These are phyloP conservation scores for Cephus rjabovi DNA, from an alignment of 2,888 invertebrate species.

Conservation along the genomic window DNA sequence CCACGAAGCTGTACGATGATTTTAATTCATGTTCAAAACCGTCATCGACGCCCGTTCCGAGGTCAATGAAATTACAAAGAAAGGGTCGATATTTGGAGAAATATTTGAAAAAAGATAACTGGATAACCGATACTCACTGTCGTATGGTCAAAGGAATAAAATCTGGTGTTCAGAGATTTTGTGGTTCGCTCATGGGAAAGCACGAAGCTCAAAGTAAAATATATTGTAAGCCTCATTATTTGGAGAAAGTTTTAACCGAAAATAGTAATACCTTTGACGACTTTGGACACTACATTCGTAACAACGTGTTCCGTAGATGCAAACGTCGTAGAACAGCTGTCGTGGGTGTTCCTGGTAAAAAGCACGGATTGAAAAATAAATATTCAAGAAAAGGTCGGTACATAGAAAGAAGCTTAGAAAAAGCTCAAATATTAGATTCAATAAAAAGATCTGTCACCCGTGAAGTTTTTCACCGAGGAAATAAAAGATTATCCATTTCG, in stretches of 20 bases:
- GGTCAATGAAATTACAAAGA: constrained; percentile 1
- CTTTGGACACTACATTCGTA: background rate
- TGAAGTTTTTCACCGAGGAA: constrained; percentile 17
- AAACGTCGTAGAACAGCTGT: background rate
- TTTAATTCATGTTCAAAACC: background rate
- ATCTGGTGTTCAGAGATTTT: background rate
- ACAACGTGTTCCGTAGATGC: background rate
- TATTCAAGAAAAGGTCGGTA: no score
- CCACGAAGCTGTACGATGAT: background rate
- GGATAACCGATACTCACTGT: constrained; percentile 15
- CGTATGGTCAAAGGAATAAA: constrained; percentile 16
- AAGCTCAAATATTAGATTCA: background rate
- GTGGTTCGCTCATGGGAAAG: background rate
- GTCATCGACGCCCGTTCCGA: background rate
- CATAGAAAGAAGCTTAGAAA: background rate
- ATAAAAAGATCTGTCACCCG: constrained; percentile 9
- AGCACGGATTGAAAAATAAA: no score
- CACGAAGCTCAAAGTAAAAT: background rate
- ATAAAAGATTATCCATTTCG: background rate
- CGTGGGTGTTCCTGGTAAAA: background rate
- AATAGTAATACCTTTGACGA: background rate
- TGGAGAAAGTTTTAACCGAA: constrained; percentile 7
- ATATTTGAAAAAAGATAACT: constrained; percentile 21
- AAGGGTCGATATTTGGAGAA: constrained; percentile 23
- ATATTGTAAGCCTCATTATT: constrained; percentile 6